phyloP scores from a whole-genome alignment of 2,113 vertebrate species.

The Pollachius pollachius region DNA sequence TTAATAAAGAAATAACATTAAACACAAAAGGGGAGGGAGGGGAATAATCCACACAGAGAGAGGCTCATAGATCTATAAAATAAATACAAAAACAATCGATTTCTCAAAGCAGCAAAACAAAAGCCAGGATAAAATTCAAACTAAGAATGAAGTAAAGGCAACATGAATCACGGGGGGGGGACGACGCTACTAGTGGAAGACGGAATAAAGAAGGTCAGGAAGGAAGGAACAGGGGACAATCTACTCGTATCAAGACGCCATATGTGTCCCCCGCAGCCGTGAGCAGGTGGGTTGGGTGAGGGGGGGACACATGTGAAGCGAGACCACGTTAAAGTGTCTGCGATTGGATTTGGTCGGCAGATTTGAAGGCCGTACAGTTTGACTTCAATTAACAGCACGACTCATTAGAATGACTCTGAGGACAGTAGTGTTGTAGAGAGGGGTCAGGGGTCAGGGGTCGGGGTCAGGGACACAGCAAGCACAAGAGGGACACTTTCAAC shows the following conservation, averaged over 20 bases:
- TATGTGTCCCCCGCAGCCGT: conserved; percentile 22
- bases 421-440: too few species aligned
- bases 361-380: too few species aligned
- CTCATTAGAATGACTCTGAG: too few species aligned
- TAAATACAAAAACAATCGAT: conserved; percentile 75
- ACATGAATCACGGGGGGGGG: conserved; percentile 19
- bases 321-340: not conserved
- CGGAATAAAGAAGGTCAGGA: conserved; percentile 19
- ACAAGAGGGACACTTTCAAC: too few species aligned
- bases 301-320: not conserved
- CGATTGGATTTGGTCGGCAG: too few species aligned
- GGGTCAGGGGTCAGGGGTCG: too few species aligned
- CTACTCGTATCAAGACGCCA: conserved; percentile 24
- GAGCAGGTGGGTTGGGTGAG: conserved; percentile 15
- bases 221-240: not conserved
- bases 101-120: conserved; percentile 62
- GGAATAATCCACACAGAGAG: conserved; percentile 36
- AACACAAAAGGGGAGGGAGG: conserved; percentile 21
- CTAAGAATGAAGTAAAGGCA: conserved; percentile 32
- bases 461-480: too few species aligned
- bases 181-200: conserved; percentile 46
- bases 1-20: conserved; percentile 37
- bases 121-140: conserved; percentile 43
- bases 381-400: too few species aligned
- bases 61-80: conserved; percentile 61